Conservation (phyloP, 2,888 invertebrate genomes). For the Heliconius aoede region DNA sequence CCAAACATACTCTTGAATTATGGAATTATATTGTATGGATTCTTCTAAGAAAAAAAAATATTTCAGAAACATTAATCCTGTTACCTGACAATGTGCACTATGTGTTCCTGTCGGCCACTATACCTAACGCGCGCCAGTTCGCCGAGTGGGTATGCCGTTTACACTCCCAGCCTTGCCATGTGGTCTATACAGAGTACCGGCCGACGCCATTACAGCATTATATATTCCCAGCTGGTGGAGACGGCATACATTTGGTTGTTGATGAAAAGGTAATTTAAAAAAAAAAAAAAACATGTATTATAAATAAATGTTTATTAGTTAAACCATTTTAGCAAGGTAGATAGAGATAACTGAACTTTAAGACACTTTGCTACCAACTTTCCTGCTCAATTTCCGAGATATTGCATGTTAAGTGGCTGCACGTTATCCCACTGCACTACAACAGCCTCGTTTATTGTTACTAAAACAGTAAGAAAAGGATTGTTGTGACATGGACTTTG, state of each 20-base stretch:
- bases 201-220: constrained; percentile 99
- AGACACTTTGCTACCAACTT: not conserved
- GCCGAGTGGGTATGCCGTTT: constrained; percentile 97
- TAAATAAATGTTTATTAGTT: no score
- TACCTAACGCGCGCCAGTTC: constrained; percentile 99
- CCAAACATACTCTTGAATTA: not conserved
- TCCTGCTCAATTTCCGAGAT: not conserved
- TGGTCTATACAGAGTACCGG: constrained; percentile 98
- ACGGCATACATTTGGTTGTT: constrained; percentile 97
- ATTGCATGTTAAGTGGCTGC: no score
- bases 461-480: no score
- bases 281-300: no score
- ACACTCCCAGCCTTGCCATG: constrained; percentile 98
- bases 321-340: no score
- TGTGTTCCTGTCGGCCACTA: constrained; percentile 99
- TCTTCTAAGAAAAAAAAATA: not conserved
- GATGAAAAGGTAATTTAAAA: constrained; percentile 96
- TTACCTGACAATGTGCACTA: constrained; percentile 98
- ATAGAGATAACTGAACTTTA: not conserved
- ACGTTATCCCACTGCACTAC: no score
- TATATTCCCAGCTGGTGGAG: constrained; percentile 98
- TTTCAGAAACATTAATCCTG: constrained; percentile 95
- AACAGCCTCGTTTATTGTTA: no score
- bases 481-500: no score
- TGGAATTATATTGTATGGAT: not conserved